phyloP scores from a whole-genome alignment of 2,888 invertebrate genomes.

The Pogonocherus hispidulus region DNA sequence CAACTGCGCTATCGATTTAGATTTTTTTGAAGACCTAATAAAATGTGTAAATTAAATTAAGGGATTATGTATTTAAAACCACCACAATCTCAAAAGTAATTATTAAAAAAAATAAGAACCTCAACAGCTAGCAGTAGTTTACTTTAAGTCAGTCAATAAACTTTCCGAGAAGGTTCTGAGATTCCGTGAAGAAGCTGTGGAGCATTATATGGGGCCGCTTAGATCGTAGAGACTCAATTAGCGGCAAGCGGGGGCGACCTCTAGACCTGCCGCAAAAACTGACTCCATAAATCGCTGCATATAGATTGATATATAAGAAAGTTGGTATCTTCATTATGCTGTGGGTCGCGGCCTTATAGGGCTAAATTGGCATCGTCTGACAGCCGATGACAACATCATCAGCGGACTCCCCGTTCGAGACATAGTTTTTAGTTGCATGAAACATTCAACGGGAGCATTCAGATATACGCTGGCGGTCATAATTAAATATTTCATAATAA shows the following conservation, averaged over 20 bases:
- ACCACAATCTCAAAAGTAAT: no score
- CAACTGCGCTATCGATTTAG: no score
- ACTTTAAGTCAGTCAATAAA: no score
- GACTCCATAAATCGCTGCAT: conserved; percentile 66
- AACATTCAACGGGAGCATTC: conserved; percentile 63
- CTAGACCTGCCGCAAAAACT: conserved; percentile 62
- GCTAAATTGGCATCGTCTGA: conserved; percentile 67
- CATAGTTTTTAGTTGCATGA: conserved; percentile 66
- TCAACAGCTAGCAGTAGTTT: no score
- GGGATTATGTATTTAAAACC: no score
- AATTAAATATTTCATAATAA: conserved; percentile 46
- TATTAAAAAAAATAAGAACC: no score
- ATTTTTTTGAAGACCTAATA: no score
- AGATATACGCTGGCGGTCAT: conserved; percentile 57
- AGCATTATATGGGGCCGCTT: conserved; percentile 26
- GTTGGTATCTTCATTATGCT: conserved; percentile 69
- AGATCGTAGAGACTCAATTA: conserved; percentile 53
- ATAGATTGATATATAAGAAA: conserved; percentile 61
- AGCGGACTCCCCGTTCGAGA: conserved; percentile 64
- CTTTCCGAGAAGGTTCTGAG: conserved; percentile 3
- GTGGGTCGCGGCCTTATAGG: conserved; percentile 67
- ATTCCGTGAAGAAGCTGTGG: conserved; percentile 10
- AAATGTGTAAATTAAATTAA: no score
- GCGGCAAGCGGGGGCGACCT: conserved; percentile 59
- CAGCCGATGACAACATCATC: conserved; percentile 69